Evolutionary conservation across 2,888 invertebrate species (phyloP), one percentile per base, ranked within the genome.

Genomic region (Nomada lathburiana): DNA sequence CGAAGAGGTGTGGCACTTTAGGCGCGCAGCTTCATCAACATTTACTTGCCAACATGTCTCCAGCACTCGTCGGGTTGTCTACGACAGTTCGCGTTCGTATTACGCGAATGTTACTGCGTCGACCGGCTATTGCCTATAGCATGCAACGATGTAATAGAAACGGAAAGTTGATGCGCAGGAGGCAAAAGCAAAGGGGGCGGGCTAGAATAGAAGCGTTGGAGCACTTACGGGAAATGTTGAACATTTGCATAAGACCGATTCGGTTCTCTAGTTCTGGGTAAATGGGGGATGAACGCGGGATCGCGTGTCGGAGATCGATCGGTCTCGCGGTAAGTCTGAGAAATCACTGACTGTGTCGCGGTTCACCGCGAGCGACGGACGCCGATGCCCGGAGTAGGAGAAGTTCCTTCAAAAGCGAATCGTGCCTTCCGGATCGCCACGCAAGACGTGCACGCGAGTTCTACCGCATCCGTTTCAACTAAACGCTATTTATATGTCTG

Each of bases 401-500:
- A 52, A 70, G 67, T 75, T 79, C 82, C 86, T 81, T 78, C 78
- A 76, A 68, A 68, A 75, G 71, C 80, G 74, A 84, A 63, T 64
- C 87, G 82, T 80, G 84, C 77, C 85, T 86, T 86, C 86, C 86
- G 87, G 88, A 86, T 82, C 78, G 71, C 23, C 74, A 74, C 80
- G 81, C 74, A 75, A 88, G 81, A 80, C 83, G 83, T 82, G 76
- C 87, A 84, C 88, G 87, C 89, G 89, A 85, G 84, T 89, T 89
- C 88, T 88, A 82, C 87, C 84, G 83, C 86, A 85, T 88, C 83
- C 88, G 89, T 90, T 89, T 88, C 88, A 87, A 89, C 86, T 89
- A 80, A 80, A 80, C 89, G 91, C 91, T 91, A 91, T 91, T 91
- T 91, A 91, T 91, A 91, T 84, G 90, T 87, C 88, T 84, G 91